Percentiles rank a stretch among this genome's conserved stretches.
phyloP scores from a whole-genome alignment of 1,140 invertebrate genomes.

The Palaemon carinicauda region DNA sequence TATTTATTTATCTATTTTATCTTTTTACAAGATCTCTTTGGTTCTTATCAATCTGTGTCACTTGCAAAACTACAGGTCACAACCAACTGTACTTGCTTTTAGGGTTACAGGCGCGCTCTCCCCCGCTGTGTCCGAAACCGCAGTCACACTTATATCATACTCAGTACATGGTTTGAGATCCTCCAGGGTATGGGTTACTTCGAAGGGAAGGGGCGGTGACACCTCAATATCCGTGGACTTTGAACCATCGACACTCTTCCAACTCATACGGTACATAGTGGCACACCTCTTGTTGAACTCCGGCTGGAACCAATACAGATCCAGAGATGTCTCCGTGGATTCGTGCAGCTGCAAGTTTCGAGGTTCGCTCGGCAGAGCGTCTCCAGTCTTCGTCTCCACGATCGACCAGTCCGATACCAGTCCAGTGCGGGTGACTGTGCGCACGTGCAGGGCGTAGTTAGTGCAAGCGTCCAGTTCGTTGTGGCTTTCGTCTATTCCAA shows the following conservation, averaged over 20 bases:
- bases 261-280: not conserved
- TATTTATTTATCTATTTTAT: too few species aligned
- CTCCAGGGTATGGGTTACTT: not conserved
- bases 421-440: not conserved
- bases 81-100: not conserved
- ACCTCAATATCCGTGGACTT: not conserved
- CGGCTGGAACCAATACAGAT: constrained; percentile 24
- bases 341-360: not conserved
- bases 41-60: too few species aligned
- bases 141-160: not conserved
- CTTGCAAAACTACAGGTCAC: too few species aligned
- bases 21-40: too few species aligned
- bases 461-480: constrained; percentile 27
- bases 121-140: not conserved
- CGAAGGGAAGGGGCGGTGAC: not conserved
- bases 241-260: not conserved
- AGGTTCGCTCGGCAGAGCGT: constrained; percentile 3
- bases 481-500: not conserved
- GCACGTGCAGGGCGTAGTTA: constrained; percentile 15
- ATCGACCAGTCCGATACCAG: not conserved
- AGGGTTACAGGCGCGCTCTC: not conserved
- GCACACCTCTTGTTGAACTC: not conserved
- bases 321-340: not conserved
- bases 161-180: not conserved
- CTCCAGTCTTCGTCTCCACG: not conserved